A percentile compares a stretch with the other conserved stretches of the same genome.
Evolutionary conservation across 1,140 invertebrate genomes (phyloP).

Genomic region (Aphaenogaster floridana): DNA sequence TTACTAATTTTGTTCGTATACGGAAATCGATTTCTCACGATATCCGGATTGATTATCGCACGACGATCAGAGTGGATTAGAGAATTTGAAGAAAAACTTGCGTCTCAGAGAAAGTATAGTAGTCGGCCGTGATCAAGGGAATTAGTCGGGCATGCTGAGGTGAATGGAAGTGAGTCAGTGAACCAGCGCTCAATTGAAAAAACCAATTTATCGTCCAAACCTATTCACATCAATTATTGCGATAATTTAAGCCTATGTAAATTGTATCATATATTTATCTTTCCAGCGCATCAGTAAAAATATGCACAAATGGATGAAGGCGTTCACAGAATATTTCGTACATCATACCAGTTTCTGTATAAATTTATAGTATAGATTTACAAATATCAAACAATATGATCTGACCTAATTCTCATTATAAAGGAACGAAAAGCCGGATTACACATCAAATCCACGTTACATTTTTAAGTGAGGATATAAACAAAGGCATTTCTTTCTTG

Average conservation of each 20-base stretch:
- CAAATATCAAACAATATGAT: neutral
- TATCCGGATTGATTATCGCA: neutral
- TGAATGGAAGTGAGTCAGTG: constrained; percentile 48
- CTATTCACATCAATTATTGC: neutral
- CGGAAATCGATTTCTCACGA: neutral
- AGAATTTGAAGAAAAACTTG: constrained; percentile 1
- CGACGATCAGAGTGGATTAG: neutral
- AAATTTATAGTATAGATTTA: neutral
- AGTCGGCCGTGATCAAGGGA: constrained; percentile 3
- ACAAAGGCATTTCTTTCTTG: neutral
- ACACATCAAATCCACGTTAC: neutral
- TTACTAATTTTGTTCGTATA: neutral
- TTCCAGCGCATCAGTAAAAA: neutral
- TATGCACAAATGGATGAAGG: neutral
- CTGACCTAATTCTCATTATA: neutral
- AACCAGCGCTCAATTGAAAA: constrained; percentile 32
- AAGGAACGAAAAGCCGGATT: neutral
- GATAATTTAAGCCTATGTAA: constrained; percentile 26
- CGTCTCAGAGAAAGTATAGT: constrained; percentile 32
- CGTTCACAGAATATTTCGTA: neutral
- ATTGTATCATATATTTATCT: neutral
- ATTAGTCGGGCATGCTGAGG: constrained; percentile 28
- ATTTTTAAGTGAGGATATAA: neutral
- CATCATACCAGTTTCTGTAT: neutral
- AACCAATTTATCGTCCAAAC: neutral